Evolutionary conservation across 2,797 vertebrate genomes (phyloP), one percentile per base, ranked within the genome.

Genomic region (Hyperoplus lanceolatus): DNA sequence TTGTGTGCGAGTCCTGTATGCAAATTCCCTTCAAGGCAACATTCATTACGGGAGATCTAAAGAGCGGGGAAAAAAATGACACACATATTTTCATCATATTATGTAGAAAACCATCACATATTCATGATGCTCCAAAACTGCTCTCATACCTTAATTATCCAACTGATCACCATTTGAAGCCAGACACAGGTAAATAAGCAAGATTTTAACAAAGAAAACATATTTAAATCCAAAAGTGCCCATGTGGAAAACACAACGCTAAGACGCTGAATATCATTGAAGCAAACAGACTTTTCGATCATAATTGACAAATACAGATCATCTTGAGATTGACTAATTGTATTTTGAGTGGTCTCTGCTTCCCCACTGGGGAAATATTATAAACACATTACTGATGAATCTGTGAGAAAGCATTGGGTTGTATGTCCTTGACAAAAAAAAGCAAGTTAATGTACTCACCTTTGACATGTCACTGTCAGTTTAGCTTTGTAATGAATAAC

Each of bases 381-480:
- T 29, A 77, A 45, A 16, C 6, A 77, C 73, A 80, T 53, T 77
- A 42, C 45, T 61, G 38, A 50, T 73, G 3, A 79, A 77, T 77
- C 68, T 64, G 54, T 65, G 50, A 59, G 12, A 80, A 83, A 58
- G 5, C 57, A 58, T 13, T 3, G 5, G 4, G 43, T 42, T 53
- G 68, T 72, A 48, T 2, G 5, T 80, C 57, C 42, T 72, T 57
- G 21, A 51, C 16, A 45, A 70, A 59, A 53, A 58, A 70, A 12
- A 73, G 18, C 18, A 70, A 50, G 46, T 65, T 46, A 72, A 46
- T 77, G 12, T 86, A 94, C 95, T 95, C 82, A 96, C 94, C 93
- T 85, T 21, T 85, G 46, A 71, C 54, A 78, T 73, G 50, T 66
- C 16, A 75, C 29, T 57, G 45, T 57, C 56, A 56, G 45, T 56